Percentiles rank a stretch among this genome's conserved stretches.
Conservation (phyloP, 2,888 invertebrate genomes). For the Nematopogon swammerdamellus region DNA sequence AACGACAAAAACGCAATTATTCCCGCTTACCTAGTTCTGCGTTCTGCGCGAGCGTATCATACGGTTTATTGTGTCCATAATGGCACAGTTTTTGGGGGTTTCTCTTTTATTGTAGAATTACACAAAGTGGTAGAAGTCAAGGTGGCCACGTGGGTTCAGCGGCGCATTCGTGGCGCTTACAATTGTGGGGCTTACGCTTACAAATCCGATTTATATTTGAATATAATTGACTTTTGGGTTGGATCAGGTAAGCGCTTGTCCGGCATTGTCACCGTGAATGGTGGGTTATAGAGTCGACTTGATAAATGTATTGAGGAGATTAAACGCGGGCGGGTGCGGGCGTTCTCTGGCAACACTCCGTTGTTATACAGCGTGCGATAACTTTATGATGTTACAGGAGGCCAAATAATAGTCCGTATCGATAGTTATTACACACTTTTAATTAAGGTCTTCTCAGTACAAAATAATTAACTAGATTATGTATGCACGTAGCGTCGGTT, state of each 20-base stretch:
- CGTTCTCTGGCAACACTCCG: neutral
- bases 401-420: neutral
- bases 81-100: neutral
- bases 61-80: too few species aligned
- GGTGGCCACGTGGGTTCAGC: conserved; percentile 14
- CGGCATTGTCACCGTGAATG: conserved; percentile 46
- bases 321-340: conserved; percentile 32
- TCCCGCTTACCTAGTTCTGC: too few species aligned
- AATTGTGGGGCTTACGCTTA: conserved; percentile 47
- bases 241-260: conserved; percentile 44
- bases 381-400: conserved; percentile 7
- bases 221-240: conserved; percentile 54
- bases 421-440: too few species aligned
- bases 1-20: too few species aligned
- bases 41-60: too few species aligned
- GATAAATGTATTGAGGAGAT: conserved; percentile 53
- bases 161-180: conserved; percentile 31
- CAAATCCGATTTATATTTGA: conserved; percentile 58
- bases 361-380: conserved; percentile 2
- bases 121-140: conserved; percentile 7
- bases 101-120: neutral
- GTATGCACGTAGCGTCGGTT: too few species aligned
- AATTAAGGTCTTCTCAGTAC: too few species aligned
- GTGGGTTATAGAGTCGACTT: conserved; percentile 51
- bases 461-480: too few species aligned